Evolutionary conservation across 2,888 invertebrate genomes (phyloP), one percentile per base, ranked within the genome.

Genomic region (Schizotus pectinicornis): DNA sequence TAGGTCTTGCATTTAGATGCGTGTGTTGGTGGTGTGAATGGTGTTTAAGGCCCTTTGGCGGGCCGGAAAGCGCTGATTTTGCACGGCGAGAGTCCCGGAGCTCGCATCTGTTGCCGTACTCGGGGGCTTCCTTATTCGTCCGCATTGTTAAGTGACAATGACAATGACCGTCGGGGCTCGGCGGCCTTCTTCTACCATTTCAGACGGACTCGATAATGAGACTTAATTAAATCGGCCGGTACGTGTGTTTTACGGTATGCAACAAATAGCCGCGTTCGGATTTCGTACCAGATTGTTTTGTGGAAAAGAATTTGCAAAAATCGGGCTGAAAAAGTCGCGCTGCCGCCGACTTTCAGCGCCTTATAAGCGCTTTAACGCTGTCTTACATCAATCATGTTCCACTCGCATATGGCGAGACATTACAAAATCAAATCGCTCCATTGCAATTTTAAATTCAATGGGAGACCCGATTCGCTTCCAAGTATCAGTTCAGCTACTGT

Each of bases 1-100:
- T 68, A 67, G 62, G 64, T 65, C 70, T 72, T 73, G 72, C 74
- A 74, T 74, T 73, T 74, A 74, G 68, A 74, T 74, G 71, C 69
- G 68, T 69, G 62, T 64, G 67, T 71, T 72, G 67, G 62, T 68
- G 69, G 65, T 67, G 68, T 63, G 61, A 64, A 62, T 65, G 67
- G 70, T 63, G 66, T 67, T 67, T 67, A 67, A 62, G 65, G 61
- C 66, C 68, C 64, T 66, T 67, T 68, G 68, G 68, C 67, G 67
- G 67, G 63, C 60, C 54, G 55, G 64, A 67, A 73, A 72, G 67
- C 64, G 73, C 74, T 73, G 73, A 74, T 67, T 69, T 62, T 62
- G 70, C 71, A 67, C 64, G 60, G 45, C 35, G 68, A 65, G 63
- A 67, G 69, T 71, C 72, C 72, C 68, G 65, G 56, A 69, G 70